Evolutionary conservation across 1,140 invertebrate species (phyloP).

Genomic region (Cydia strobilella): DNA sequence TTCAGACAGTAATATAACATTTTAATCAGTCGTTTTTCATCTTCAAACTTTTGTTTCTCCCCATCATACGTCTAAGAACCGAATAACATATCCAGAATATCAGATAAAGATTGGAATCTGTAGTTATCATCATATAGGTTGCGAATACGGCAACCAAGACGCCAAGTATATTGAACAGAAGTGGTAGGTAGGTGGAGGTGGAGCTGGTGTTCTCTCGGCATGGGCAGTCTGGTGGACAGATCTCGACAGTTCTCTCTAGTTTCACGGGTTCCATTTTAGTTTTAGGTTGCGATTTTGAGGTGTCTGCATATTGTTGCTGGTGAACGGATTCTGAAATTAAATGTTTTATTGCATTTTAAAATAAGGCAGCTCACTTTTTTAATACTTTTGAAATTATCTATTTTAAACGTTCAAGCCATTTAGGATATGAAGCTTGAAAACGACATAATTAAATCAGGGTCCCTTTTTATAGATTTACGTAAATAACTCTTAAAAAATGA

Average conservation of each 20-base stretch:
- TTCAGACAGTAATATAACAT: not conserved
- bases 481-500: no score
- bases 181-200: constrained; percentile 27
- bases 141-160: constrained; percentile 61
- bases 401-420: no score
- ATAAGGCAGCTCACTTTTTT: not conserved
- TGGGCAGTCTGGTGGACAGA: constrained; percentile 51
- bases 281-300: constrained; percentile 40
- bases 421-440: no score
- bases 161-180: constrained; percentile 55
- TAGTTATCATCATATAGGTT: constrained; percentile 63
- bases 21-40: constrained; percentile 34
- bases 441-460: no score
- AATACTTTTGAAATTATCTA: no score
- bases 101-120: constrained; percentile 64
- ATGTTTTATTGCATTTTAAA: not conserved
- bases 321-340: constrained; percentile 7
- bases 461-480: no score
- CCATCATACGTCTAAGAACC: constrained; percentile 60
- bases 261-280: constrained; percentile 39
- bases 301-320: constrained; percentile 16
- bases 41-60: constrained; percentile 52
- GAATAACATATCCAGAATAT: constrained; percentile 69
- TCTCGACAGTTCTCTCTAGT: not conserved
- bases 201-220: constrained; percentile 50